These are phyloP conservation scores for Heterodera schachtii DNA, from an alignment of 1,140 invertebrate genomes.

Conservation along the genomic window DNA sequence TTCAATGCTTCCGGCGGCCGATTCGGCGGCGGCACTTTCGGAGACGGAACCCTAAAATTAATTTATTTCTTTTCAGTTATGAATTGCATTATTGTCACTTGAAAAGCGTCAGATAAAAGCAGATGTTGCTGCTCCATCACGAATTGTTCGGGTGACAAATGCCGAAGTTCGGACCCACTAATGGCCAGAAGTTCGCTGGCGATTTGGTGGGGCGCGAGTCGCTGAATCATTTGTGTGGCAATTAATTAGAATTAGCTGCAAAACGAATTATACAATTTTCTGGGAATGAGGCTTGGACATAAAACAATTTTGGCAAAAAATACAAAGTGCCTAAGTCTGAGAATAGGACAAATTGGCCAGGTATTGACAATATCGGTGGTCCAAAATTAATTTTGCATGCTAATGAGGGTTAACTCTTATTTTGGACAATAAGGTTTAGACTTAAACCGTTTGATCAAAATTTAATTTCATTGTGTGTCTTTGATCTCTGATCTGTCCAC, in stretches of 20 bases:
- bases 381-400: too few relatives aligned
- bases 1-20: neutral
- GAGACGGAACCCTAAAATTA: neutral
- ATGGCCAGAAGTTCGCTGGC: conserved; percentile 9
- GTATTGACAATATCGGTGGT: too few relatives aligned
- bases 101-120: conserved; percentile 16
- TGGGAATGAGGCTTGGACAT: too few relatives aligned
- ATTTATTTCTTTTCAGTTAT: neutral
- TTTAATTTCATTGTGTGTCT: too few relatives aligned
- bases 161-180: conserved; percentile 8
- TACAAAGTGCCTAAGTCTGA: too few relatives aligned
- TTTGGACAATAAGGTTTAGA: too few relatives aligned
- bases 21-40: conserved; percentile 21
- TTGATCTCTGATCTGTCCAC: neutral
- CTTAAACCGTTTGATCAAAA: too few relatives aligned
- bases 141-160: conserved; percentile 26
- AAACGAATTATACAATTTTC: too few relatives aligned
- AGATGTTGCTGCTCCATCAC: conserved; percentile 27
- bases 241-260: too few relatives aligned
- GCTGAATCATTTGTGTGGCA: neutral
- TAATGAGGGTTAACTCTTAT: too few relatives aligned
- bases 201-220: conserved; percentile 8
- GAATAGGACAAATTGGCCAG: neutral
- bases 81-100: neutral
- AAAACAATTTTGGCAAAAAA: conserved; percentile 7